Percentiles rank a stretch among this genome's conserved stretches.
Evolutionary conservation across 2,797 vertebrate genomes (phyloP).

Genomic region (Galago senegalensis): DNA sequence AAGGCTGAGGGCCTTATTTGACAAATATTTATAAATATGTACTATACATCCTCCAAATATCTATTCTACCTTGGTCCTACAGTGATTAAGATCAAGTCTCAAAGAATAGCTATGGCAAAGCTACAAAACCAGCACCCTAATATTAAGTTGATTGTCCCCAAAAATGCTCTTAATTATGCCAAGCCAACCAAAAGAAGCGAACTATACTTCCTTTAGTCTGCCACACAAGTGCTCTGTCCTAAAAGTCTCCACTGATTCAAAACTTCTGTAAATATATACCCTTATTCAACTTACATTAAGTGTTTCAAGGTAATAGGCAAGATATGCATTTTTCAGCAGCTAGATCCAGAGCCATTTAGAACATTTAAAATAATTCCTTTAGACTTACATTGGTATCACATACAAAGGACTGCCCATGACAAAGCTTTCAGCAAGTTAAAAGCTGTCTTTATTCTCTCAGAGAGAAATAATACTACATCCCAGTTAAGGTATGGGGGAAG

Average conservation of each 20-base stretch:
- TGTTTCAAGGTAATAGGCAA: not conserved
- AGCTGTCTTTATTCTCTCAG: not conserved
- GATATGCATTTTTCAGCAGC: constrained; percentile 38
- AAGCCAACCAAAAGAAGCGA: constrained; percentile 46
- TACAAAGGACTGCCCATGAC: constrained; percentile 11
- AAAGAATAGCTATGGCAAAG: constrained; percentile 39
- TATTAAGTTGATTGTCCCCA: not conserved
- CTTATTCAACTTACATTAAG: constrained; percentile 46
- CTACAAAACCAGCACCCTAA: not conserved
- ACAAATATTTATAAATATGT: constrained; percentile 43
- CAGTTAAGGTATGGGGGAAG: not conserved
- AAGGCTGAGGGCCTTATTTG: constrained; percentile 49
- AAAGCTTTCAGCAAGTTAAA: constrained; percentile 55
- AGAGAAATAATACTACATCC: constrained; percentile 49
- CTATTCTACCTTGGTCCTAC: constrained; percentile 23
- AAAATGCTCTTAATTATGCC: constrained; percentile 23
- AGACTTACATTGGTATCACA: not conserved
- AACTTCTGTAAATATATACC: constrained; percentile 42
- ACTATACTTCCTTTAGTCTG: not conserved
- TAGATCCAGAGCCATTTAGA: constrained; percentile 45
- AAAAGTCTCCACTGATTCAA: constrained; percentile 37
- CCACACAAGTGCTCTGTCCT: not conserved
- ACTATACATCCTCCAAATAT: constrained; percentile 4
- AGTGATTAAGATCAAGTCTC: not conserved
- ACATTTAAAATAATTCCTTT: constrained; percentile 54